These are phyloP conservation scores for Nomada ruficornis DNA, from an alignment of 2,888 invertebrate species.

Conservation along the genomic window DNA sequence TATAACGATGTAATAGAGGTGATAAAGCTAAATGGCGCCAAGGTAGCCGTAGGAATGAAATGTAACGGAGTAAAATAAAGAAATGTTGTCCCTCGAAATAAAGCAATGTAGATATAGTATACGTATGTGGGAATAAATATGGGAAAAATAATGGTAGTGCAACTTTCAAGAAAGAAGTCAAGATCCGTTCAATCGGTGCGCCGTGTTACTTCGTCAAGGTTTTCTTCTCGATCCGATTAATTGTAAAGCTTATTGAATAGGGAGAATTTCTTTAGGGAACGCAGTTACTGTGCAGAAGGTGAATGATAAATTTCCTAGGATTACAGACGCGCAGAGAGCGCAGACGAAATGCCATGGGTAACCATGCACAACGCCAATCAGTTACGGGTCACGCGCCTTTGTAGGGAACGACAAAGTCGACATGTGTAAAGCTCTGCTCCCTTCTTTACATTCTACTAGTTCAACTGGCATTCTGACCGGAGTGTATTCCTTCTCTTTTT, in stretches of 20 bases:
- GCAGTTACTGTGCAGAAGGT: slow-evolving; percentile 2
- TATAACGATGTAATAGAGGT: too few species aligned
- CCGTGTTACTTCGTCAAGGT: not conserved
- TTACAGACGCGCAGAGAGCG: slow-evolving; percentile 31
- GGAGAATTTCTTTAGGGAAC: not conserved
- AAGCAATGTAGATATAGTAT: too few species aligned
- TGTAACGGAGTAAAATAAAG: too few species aligned
- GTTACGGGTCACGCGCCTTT: slow-evolving; percentile 65
- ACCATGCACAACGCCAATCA: slow-evolving; percentile 68
- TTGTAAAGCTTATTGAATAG: not conserved
- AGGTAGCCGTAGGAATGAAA: too few species aligned
- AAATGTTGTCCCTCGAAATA: too few species aligned
- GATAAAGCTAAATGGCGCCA: too few species aligned
- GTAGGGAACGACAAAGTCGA: slow-evolving; percentile 63
- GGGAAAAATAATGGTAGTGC: too few species aligned
- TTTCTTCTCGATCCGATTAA: not conserved
- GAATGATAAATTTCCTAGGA: slow-evolving; percentile 39
- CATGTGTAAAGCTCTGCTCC: slow-evolving; percentile 54
- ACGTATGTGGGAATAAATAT: not conserved
- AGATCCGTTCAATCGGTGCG: not conserved
- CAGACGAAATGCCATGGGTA: slow-evolving; percentile 55
- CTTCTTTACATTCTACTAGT: slow-evolving; percentile 52
- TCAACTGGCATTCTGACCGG: slow-evolving; percentile 36
- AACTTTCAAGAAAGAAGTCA: not conserved
- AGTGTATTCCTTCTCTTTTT: not conserved